phyloP scores from a whole-genome alignment of 2,797 vertebrate genomes.

The Heterohyrax brucei region DNA sequence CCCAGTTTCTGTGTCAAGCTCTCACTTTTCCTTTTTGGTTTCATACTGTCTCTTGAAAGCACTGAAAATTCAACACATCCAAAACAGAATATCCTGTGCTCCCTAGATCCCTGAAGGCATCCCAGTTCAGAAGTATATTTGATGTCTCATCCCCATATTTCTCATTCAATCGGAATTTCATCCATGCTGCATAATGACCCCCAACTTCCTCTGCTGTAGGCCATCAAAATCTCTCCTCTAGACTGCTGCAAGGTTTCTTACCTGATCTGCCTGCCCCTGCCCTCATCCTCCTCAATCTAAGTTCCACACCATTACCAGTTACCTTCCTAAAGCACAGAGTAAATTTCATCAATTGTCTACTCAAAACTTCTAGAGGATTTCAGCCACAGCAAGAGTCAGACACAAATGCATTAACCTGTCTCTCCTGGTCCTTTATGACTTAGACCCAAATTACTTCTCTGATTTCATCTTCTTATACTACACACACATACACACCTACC shows the following conservation, averaged over 20 bases:
- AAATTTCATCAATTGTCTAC: background rate
- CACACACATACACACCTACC: background rate
- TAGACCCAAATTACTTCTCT: background rate
- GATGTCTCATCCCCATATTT: background rate
- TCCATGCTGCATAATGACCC: background rate
- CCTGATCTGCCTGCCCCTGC: conserved; percentile 15
- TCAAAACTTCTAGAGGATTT: background rate
- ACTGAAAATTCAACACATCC: rapidly evolving
- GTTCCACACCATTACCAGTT: background rate
- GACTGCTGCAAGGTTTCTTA: background rate
- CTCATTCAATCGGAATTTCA: background rate
- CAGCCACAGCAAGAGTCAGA: background rate
- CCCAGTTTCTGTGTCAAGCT: background rate
- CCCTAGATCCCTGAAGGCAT: background rate
- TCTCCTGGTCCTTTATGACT: background rate
- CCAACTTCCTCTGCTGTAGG: background rate
- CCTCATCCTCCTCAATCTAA: background rate
- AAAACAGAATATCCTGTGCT: background rate
- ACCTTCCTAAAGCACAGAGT: background rate
- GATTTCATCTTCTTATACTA: background rate
- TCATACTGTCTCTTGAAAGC: background rate
- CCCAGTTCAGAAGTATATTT: background rate
- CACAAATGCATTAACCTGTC: background rate
- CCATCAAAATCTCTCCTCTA: background rate
- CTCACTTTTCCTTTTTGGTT: background rate